phyloP scores from a whole-genome alignment of 2,888 invertebrate species.

The Dioctria linearis region DNA sequence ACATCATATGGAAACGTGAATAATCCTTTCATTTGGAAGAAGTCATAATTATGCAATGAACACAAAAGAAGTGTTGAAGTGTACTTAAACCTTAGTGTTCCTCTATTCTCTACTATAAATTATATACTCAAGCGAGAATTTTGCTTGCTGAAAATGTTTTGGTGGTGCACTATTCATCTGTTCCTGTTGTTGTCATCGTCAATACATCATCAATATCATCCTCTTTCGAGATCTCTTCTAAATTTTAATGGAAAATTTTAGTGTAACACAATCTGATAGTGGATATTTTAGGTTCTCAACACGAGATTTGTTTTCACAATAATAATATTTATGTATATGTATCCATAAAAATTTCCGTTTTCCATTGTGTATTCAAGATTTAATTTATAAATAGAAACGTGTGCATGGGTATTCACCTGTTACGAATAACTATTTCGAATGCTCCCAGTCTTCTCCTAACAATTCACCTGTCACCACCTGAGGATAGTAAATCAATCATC shows the following conservation, averaged over 20 bases:
- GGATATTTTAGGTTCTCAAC: not conserved
- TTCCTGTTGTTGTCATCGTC: no score
- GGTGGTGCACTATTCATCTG: not conserved
- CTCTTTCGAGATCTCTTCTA: not conserved
- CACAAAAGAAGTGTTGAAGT: not conserved
- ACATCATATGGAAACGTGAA: conserved; percentile 38
- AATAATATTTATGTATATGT: not conserved
- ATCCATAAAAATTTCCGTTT: no score
- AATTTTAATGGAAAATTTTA: not conserved
- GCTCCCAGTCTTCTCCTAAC: not conserved
- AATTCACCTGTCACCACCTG: no score
- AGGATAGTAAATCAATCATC: conserved; percentile 35
- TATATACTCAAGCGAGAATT: not conserved
- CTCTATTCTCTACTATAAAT: not conserved
- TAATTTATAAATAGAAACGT: conserved; percentile 11
- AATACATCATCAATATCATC: no score
- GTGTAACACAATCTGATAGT: not conserved
- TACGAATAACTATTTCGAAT: conserved; percentile 8
- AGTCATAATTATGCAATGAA: conserved; percentile 37
- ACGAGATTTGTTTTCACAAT: not conserved
- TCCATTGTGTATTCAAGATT: not conserved
- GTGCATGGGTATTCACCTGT: conserved; percentile 29
- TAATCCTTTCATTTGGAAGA: conserved; percentile 10
- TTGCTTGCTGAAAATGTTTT: not conserved
- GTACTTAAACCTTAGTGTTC: not conserved